phyloP scores from a whole-genome alignment of 2,797 vertebrate species.

The Sphenodon punctatus region DNA sequence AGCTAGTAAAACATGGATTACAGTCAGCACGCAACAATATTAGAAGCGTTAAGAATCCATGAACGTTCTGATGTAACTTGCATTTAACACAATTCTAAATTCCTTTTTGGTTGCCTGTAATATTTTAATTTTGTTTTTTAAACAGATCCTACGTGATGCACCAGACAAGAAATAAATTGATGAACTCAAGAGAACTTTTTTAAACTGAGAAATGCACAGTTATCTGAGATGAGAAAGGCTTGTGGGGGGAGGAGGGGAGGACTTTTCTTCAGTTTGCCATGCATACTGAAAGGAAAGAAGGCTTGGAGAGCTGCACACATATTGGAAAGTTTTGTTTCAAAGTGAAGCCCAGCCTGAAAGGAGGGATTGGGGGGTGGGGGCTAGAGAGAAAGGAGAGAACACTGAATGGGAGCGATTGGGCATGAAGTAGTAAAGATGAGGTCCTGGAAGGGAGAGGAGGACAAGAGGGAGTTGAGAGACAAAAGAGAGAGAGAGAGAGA shows the following conservation, averaged over 20 bases:
- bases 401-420: constrained; percentile 72
- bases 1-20: background rate
- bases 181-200: constrained; percentile 34
- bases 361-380: background rate
- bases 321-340: constrained; percentile 42
- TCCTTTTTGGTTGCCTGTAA: background rate
- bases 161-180: background rate
- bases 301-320: constrained; percentile 38
- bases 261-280: constrained; percentile 25
- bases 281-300: constrained; percentile 43
- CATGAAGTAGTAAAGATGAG: constrained; percentile 71
- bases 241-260: too few species aligned
- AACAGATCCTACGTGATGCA: background rate
- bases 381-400: constrained; percentile 55
- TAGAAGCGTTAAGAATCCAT: background rate
- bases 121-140: constrained; percentile 10
- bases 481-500: constrained; percentile 27
- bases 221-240: background rate
- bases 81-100: background rate
- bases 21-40: background rate
- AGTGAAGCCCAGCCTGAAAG: background rate
- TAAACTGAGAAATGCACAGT: constrained; percentile 38
- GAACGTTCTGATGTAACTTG: background rate
- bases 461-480: constrained; percentile 35
- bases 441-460: constrained; percentile 47